Evolutionary conservation across 92 coral and sea anemone species (phyloP).

Genomic region (Bergia puertoricense): DNA sequence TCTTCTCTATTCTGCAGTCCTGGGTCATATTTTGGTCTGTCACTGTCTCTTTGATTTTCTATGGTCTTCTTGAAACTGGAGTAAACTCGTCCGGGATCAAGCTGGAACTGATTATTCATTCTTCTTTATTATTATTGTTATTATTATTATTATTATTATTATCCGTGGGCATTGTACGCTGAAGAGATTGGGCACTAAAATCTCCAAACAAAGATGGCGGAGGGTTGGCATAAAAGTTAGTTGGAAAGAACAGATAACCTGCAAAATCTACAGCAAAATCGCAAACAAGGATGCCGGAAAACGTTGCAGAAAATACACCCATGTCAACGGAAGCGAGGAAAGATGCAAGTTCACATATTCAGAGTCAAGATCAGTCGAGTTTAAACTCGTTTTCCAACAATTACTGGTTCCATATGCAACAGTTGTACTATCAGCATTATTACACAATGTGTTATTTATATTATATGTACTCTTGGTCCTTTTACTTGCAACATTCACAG

Average conservation of each 20-base stretch:
- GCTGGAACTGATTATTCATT: constrained; percentile 20
- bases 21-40: constrained; percentile 22
- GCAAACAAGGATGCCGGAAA: background rate
- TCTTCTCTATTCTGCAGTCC: constrained; percentile 16
- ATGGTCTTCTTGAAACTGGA: constrained; percentile 33
- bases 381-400: background rate
- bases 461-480: constrained; percentile 32
- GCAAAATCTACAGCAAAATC: background rate
- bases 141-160: too few species aligned
- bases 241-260: background rate
- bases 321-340: background rate
- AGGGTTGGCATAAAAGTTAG: background rate
- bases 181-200: background rate
- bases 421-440: constrained; percentile 26
- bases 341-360: background rate
- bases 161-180: too few species aligned
- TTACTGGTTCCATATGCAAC: constrained; percentile 27
- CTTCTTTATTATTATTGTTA: constrained; percentile 25
- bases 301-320: background rate
- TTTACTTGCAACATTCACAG: constrained; percentile 31
- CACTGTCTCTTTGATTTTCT: constrained; percentile 21
- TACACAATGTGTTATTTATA: constrained; percentile 30
- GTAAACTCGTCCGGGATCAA: constrained; percentile 42
- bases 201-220: constrained; percentile 31
- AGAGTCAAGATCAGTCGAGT: constrained; percentile 7